Evolutionary conservation across 2,888 invertebrate genomes (phyloP).

Genomic region (Diarsia brunnea): DNA sequence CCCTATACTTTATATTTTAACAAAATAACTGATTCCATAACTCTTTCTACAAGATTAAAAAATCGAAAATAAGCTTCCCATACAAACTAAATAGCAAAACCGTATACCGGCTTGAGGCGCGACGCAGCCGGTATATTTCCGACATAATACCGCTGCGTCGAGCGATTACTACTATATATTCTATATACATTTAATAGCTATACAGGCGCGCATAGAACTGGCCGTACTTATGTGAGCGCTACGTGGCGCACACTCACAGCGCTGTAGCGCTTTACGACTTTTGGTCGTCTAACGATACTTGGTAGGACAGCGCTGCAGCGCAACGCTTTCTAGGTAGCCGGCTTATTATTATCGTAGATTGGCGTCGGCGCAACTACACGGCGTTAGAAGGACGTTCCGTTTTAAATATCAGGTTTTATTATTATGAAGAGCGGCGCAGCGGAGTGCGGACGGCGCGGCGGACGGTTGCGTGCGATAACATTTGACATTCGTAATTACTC

Average conservation of each 20-base stretch:
- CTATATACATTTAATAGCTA: conserved; percentile 91
- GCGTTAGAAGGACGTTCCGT: conserved; percentile 91
- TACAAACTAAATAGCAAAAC: conserved; percentile 90
- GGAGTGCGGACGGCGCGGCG: conserved; percentile 89
- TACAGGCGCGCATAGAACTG: conserved; percentile 91
- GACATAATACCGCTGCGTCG: conserved; percentile 91
- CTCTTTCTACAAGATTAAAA: conserved; percentile 85
- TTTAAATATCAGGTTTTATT: conserved; percentile 91
- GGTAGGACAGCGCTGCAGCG: conserved; percentile 82
- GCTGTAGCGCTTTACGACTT: conserved; percentile 82
- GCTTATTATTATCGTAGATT: conserved; percentile 91
- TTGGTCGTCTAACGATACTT: conserved; percentile 73
- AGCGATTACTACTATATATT: conserved; percentile 91
- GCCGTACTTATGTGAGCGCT: conserved; percentile 91
- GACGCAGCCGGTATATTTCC: conserved; percentile 90
- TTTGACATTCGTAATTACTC: conserved; percentile 91
- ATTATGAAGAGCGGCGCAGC: conserved; percentile 91
- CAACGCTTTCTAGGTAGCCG: conserved; percentile 82
- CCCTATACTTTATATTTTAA: conserved; percentile 86
- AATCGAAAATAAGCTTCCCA: conserved; percentile 88
- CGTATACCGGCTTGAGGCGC: conserved; percentile 88
- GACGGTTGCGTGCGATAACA: conserved; percentile 91
- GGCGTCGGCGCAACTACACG: conserved; percentile 91
- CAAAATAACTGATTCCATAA: conserved; percentile 84
- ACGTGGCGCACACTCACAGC: conserved; percentile 78